These are phyloP conservation scores for Melanotaenia boesemani DNA, from an alignment of 2,797 vertebrate species.

Conservation along the genomic window DNA sequence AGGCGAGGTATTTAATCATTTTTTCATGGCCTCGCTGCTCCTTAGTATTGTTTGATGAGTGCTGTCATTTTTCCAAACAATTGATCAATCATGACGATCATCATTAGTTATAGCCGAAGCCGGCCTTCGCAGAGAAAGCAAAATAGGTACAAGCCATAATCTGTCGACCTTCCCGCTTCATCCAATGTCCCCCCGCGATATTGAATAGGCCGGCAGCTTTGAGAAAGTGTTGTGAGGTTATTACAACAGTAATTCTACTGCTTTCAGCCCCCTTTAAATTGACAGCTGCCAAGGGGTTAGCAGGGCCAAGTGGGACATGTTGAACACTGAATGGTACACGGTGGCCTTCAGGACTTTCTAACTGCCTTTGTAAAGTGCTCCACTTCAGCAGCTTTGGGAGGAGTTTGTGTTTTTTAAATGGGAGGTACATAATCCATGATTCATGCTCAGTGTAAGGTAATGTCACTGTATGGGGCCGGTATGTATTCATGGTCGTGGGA, in stretches of 20 bases:
- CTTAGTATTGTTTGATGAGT: conserved; percentile 33
- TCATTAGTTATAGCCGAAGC: conserved; percentile 21
- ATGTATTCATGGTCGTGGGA: conserved; percentile 26
- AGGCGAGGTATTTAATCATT: conserved; percentile 19
- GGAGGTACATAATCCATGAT: conserved; percentile 26
- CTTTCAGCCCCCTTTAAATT: conserved; percentile 51
- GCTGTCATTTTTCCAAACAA: conserved; percentile 28
- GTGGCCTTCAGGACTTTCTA: conserved; percentile 52
- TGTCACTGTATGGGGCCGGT: conserved; percentile 18
- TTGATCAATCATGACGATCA: conserved; percentile 44
- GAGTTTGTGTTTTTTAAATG: conserved; percentile 34
- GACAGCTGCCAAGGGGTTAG: conserved; percentile 67
- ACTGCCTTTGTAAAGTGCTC: conserved; percentile 24
- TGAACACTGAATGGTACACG: conserved; percentile 32
- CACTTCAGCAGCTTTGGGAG: conserved; percentile 22
- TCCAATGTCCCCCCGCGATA: conserved; percentile 20
- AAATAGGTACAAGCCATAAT: conserved; percentile 51
- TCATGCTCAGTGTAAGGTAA: conserved; percentile 21
- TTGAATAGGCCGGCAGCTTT: conserved; percentile 44
- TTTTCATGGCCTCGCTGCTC: conserved; percentile 15
- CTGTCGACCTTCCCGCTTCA: conserved; percentile 35
- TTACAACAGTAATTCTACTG: conserved; percentile 63
- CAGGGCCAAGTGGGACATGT: conserved; percentile 42
- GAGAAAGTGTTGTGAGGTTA: conserved; percentile 51
- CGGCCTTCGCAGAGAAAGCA: conserved; percentile 35